Evolutionary conservation across 2,797 vertebrate species (phyloP).

Genomic region (Zalophus californianus): DNA sequence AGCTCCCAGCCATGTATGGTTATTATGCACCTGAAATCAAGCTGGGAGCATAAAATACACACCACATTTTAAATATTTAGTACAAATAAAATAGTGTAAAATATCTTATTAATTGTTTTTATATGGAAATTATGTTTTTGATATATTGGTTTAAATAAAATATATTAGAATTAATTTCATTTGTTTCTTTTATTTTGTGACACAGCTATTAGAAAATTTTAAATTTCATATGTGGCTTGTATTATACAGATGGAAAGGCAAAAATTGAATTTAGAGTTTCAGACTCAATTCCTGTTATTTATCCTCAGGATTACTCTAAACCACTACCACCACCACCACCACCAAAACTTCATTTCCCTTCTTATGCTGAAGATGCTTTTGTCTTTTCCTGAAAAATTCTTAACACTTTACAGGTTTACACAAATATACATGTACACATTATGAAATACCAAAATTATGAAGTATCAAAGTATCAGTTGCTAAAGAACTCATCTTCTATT

Average conservation of each 20-base stretch:
- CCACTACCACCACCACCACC: not conserved
- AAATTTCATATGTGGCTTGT: not conserved
- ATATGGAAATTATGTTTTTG: not conserved
- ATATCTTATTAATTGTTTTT: not conserved
- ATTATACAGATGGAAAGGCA: not conserved
- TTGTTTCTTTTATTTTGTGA: not conserved
- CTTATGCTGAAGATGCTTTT: not conserved
- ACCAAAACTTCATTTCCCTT: not conserved
- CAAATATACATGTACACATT: not conserved
- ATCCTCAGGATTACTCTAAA: not conserved
- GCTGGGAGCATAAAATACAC: not conserved
- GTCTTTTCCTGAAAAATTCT: not conserved
- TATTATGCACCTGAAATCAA: not conserved
- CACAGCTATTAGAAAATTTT: not conserved
- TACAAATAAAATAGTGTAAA: not conserved
- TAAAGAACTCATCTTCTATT: not conserved
- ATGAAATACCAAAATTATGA: not conserved
- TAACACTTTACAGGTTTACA: not conserved
- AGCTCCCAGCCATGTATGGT: too few species aligned
- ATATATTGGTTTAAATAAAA: not conserved
- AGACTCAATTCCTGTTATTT: not conserved
- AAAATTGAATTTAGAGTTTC: slow-evolving; percentile 28
- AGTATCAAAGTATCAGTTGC: not conserved
- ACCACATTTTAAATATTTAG: not conserved
- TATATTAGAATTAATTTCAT: not conserved